Conservation (phyloP, 2,113 vertebrate species). For the Phyllostomus discolor region DNA sequence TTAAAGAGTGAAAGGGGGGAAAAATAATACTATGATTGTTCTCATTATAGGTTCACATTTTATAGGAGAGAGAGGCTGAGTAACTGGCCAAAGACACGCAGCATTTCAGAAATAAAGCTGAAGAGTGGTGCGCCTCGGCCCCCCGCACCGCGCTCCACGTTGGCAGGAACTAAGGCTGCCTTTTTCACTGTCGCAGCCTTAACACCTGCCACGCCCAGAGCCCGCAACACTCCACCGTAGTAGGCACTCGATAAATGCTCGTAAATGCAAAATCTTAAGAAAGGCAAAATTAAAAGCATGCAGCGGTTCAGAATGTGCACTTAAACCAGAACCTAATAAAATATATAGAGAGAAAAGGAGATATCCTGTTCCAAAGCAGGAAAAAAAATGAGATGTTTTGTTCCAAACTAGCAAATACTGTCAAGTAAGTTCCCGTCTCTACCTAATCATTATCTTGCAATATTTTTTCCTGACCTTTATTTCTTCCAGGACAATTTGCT, state of each 20-base stretch:
- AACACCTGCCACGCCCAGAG: neutral
- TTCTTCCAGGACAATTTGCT: constrained; percentile 48
- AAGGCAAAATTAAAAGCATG: constrained; percentile 34
- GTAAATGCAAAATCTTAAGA: neutral
- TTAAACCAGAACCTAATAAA: constrained; percentile 15
- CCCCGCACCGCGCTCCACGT: neutral
- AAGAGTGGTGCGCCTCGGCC: rapidly evolving
- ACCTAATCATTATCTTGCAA: neutral
- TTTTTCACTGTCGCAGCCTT: neutral
- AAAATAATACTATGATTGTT: neutral
- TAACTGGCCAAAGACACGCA: neutral
- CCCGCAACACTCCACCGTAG: neutral
- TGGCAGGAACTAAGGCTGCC: neutral
- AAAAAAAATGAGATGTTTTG: neutral
- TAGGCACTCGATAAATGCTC: neutral
- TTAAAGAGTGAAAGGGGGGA: neutral
- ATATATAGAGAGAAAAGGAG: neutral
- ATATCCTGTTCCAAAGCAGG: neutral
- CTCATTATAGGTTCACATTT: neutral
- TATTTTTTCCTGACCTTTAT: neutral
- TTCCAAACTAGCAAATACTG: constrained; percentile 24
- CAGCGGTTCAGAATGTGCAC: neutral
- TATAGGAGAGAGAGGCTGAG: neutral
- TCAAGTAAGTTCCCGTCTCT: neutral
- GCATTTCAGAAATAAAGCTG: neutral